Base-by-base conservation (phyloP, 2,888 invertebrate genomes). In the Lepidonotus clava region DNA sequence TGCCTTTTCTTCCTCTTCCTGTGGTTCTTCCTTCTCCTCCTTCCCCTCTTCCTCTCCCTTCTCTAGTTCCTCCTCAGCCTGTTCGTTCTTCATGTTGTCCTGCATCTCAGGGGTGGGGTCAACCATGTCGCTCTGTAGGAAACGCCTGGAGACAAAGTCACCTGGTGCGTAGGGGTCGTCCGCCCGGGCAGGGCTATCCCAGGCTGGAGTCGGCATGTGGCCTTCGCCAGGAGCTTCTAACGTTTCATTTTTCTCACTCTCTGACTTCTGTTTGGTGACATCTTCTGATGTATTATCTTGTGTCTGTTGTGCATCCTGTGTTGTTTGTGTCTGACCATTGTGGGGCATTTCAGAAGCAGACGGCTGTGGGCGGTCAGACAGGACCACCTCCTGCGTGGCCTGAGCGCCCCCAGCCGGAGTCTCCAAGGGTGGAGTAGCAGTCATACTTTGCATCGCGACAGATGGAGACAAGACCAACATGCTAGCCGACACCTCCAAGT, bases 41-140 rank as follows among this genome's bases (percentile, higher is more conserved):
- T 46, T 32, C 24, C 61, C 24, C n/a, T n/a, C n/a, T n/a, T n/a
- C n/a, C n/a, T n/a, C n/a, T n/a, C n/a, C n/a, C n/a, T n/a, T n/a
- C n/a, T n/a, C n/a, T n/a, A n/a, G n/a, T n/a, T 51, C 51, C 21
- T 51, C 51, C 76, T 76, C 76, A 2, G 5, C 6, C 38, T 76
- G 61, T 14, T 61, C 61, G 32, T 61, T 61, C 61, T 61, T 61
- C 61, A 61, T 36, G 38, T 76, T 76, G 18, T 36, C 38, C 38
- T 14, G 5, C 76, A 40, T 40, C 38, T 40, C 40, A 34, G 76
- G 38, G 32, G n/a, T 40, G 21, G 11, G 14, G 24, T 76, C 76
- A 0, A 76, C 40, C 6, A 38, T 76, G 18, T 40, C 40, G 18
- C 76, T 76, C 76, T 76, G 76, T 8, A 76, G 76, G 38, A 40